Evolutionary conservation across 2,113 vertebrate species (phyloP).

Genomic region (Xiphophorus maculatus): DNA sequence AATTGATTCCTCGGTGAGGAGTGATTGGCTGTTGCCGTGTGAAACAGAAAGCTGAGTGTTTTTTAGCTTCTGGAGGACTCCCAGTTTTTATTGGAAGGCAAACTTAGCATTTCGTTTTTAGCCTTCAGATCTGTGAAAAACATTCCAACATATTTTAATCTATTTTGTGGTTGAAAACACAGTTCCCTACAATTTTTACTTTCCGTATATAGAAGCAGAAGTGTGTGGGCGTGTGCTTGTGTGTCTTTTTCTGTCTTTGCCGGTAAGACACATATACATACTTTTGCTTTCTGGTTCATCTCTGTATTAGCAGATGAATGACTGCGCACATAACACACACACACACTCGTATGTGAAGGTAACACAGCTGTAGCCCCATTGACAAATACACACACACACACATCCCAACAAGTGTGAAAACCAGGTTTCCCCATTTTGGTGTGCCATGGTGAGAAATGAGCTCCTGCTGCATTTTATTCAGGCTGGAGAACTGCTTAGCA

Average conservation of each 20-base stretch:
- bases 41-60: background rate
- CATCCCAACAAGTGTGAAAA: background rate
- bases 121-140: background rate
- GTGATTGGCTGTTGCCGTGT: background rate
- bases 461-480: slow-evolving; percentile 24
- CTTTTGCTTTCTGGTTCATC: slow-evolving; percentile 63
- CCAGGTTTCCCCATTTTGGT: slow-evolving; percentile 6
- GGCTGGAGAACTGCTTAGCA: slow-evolving; percentile 44
- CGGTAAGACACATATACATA: slow-evolving; percentile 34
- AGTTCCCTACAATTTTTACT: background rate
- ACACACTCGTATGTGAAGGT: background rate
- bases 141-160: background rate
- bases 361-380: background rate
- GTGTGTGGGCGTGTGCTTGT: too few species aligned
- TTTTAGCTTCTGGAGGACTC: background rate
- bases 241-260: slow-evolving; percentile 4
- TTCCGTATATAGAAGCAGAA: background rate
- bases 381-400: slow-evolving; percentile 6
- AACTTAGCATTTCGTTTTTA: background rate
- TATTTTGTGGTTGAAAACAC: background rate
- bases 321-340: background rate
- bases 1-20: background rate
- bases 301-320: slow-evolving; percentile 40
- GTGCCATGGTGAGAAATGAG: slow-evolving; percentile 40
- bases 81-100: background rate